Conservation (phyloP, 2,797 vertebrate genomes). For the Gallinago stenura region DNA sequence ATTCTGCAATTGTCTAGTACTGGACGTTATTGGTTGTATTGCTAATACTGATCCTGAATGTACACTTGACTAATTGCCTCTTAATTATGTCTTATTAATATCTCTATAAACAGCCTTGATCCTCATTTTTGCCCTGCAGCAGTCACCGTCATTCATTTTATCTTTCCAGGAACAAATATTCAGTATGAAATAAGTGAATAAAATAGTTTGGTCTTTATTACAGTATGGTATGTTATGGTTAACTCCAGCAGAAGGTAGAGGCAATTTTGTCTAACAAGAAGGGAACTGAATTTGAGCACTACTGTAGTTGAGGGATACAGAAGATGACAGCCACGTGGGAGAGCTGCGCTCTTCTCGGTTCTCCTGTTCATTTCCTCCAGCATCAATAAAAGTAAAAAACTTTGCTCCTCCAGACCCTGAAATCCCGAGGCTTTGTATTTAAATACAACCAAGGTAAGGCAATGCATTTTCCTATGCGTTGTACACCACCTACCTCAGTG, state of each 20-base stretch:
- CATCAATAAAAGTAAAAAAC: background rate
- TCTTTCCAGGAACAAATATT: background rate
- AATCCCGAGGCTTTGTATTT: background rate
- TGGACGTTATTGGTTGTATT: too few relatives aligned
- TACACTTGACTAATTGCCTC: too few relatives aligned
- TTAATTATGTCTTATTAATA: background rate
- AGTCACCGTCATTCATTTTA: background rate
- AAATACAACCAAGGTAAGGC: background rate
- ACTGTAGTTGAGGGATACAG: background rate
- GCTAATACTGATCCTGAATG: too few relatives aligned
- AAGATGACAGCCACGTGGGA: background rate
- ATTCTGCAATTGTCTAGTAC: too few relatives aligned
- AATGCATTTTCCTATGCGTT: background rate
- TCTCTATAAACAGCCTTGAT: background rate
- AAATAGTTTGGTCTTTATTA: background rate
- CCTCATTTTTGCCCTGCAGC: background rate
- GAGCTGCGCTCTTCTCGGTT: background rate
- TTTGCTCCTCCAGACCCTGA: background rate
- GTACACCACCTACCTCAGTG: background rate
- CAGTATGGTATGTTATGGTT: rapidly evolving
- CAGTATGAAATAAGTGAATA: background rate
- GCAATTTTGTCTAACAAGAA: background rate
- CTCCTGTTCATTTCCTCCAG: background rate
- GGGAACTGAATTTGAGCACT: background rate
- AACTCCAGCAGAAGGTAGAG: background rate